Percentiles rank a stretch among this genome's conserved stretches.
These are phyloP conservation scores for Tupiocoris notatus DNA, from an alignment of 2,888 invertebrate species.

Conservation along the genomic window DNA sequence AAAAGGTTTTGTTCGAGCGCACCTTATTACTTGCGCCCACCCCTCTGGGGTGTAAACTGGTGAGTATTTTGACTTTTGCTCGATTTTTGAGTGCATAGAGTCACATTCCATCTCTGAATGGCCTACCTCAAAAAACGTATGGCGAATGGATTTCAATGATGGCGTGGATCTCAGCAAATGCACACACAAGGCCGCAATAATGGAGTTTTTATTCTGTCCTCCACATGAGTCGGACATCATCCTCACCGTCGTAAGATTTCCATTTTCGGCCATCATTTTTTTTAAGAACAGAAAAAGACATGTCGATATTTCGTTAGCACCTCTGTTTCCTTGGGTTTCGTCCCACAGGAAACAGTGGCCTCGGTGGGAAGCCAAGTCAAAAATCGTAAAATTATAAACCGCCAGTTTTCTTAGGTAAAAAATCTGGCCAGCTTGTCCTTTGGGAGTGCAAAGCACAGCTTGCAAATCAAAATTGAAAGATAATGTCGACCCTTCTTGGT, in stretches of 20 bases:
- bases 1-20: conserved; percentile 5
- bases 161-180: conserved; percentile 8
- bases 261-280: neutral
- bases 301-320: no score
- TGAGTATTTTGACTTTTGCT: conserved; percentile 8
- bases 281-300: no score
- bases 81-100: conserved; percentile 19
- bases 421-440: no score
- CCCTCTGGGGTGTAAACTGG: conserved; percentile 24
- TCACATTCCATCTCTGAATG: conserved; percentile 25
- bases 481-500: no score
- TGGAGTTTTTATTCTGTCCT: conserved; percentile 24
- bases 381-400: no score
- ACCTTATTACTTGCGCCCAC: neutral
- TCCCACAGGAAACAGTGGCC: no score
- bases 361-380: no score
- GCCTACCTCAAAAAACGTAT: conserved; percentile 10
- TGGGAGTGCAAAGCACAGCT: no score
- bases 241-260: neutral
- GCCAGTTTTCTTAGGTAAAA: no score
- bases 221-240: conserved; percentile 29
- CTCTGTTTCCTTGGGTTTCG: no score
- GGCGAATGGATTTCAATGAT: neutral
- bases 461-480: no score
- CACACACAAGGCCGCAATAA: no score